Percentiles rank a stretch among this genome's conserved stretches.
These are phyloP conservation scores for Furcifer pardalis DNA, from an alignment of 2,797 vertebrate genomes.

Conservation along the genomic window DNA sequence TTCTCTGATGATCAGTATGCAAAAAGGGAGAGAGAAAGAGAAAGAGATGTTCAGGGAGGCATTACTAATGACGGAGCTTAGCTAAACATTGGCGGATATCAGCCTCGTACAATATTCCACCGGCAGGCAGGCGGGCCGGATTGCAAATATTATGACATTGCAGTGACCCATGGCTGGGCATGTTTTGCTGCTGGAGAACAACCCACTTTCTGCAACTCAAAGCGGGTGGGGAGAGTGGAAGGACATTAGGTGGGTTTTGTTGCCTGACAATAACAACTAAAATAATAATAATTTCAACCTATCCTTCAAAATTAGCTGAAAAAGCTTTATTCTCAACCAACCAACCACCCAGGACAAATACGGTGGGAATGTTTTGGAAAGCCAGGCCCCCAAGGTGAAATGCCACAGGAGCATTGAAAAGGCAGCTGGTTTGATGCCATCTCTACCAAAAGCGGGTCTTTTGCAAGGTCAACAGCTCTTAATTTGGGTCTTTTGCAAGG, in stretches of 20 bases:
- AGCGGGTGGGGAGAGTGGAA: neutral
- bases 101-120: neutral
- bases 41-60: neutral
- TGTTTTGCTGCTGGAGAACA: neutral
- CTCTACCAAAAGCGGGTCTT: no score
- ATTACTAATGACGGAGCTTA: neutral
- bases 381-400: no score
- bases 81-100: slow-evolving; percentile 1
- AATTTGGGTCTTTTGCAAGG: no score
- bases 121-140: neutral
- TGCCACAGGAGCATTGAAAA: no score
- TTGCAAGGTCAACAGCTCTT: no score
- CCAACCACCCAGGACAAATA: no score
- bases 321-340: neutral
- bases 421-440: no score
- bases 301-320: neutral
- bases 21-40: neutral
- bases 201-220: neutral
- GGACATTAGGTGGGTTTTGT: neutral
- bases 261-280: no score
- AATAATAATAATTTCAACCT: no score
- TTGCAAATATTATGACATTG: neutral
- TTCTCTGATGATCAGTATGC: neutral
- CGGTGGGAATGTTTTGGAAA: no score
- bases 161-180: slow-evolving; percentile 5